Evolutionary conservation across 1,140 invertebrate species (phyloP), one percentile per base, ranked within the genome.

Genomic region (Wiebesia pumilae): DNA sequence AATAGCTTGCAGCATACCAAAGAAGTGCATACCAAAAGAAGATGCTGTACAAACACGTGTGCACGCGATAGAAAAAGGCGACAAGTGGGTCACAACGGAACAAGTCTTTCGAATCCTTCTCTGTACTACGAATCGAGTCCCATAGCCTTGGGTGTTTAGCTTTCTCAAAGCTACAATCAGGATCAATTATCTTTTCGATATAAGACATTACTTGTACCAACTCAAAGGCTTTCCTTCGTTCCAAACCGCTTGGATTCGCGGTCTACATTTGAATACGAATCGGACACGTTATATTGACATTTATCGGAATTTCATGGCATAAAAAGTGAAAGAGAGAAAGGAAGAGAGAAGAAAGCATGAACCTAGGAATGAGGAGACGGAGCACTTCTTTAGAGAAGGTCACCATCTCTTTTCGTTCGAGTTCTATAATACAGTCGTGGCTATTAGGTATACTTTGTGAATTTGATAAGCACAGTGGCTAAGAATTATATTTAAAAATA

Each of bases 71-170:
- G 35, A 58, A 30, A 27, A 80, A 10, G 33, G 4, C 19, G 38
- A 90, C 83, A 91, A 94, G 92, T 94, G 88, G 93, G 93, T 89
- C 91, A 90, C 92, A 93, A 94, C 93, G 93, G 93, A 90, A 94
- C 91, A 90, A 33, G 33, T 69, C 58, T 81, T 47, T 81, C 90
- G 91, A 91, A 91, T 93, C 91, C 93, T 92, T 91, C 91, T 90
- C 87, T 35, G 62, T 84, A 40, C 88, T 90, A 83, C 91, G 84
- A 91, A 89, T 90, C 90, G 90, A 92, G 90, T 90, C 12, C 89
- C 62, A 90, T 75, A 86, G 88, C 81, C 67, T 71, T 78, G 81
- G 83, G 87, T 87, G 87, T 84, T 85, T 83, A 81, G 86, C 83
- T 83, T 83, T 73, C 65, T 71, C 88, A 84, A 78, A 71, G 88